Percentiles rank a stretch among this genome's conserved stretches.
These are phyloP conservation scores for Diplazon laetatorius DNA, from an alignment of 2,888 invertebrate species.

Conservation along the genomic window DNA sequence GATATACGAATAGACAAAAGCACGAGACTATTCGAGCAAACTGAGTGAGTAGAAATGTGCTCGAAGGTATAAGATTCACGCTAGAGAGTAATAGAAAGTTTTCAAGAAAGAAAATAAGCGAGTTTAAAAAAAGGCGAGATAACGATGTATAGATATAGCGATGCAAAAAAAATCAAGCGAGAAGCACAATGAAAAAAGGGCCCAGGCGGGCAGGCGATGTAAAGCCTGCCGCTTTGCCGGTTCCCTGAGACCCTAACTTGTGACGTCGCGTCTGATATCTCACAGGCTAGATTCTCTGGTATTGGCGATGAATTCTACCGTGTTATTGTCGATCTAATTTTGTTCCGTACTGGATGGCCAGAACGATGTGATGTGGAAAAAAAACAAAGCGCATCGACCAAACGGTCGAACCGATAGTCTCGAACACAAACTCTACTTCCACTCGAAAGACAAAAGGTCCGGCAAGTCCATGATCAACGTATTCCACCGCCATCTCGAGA, in stretches of 20 bases:
- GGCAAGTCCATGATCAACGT: constrained; percentile 5
- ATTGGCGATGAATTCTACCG: constrained; percentile 85
- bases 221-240: constrained; percentile 85
- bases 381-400: constrained; percentile 1
- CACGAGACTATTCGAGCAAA: constrained; percentile 24
- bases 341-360: neutral
- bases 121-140: constrained; percentile 27
- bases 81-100: constrained; percentile 17
- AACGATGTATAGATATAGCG: constrained; percentile 22
- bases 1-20: neutral
- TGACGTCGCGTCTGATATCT: constrained; percentile 86
- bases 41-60: neutral
- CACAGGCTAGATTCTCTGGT: constrained; percentile 90
- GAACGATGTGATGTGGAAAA: neutral
- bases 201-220: constrained; percentile 80
- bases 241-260: constrained; percentile 92
- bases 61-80: neutral
- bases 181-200: constrained; percentile 67
- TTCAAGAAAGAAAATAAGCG: constrained; percentile 15
- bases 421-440: constrained; percentile 1
- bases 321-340: constrained; percentile 74
- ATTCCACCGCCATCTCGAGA: neutral
- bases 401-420: constrained; percentile 1
- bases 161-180: constrained; percentile 47
- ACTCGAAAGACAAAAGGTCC: neutral